Evolutionary conservation across 2,113 vertebrate genomes (phyloP).

Genomic region (Marmota monax): DNA sequence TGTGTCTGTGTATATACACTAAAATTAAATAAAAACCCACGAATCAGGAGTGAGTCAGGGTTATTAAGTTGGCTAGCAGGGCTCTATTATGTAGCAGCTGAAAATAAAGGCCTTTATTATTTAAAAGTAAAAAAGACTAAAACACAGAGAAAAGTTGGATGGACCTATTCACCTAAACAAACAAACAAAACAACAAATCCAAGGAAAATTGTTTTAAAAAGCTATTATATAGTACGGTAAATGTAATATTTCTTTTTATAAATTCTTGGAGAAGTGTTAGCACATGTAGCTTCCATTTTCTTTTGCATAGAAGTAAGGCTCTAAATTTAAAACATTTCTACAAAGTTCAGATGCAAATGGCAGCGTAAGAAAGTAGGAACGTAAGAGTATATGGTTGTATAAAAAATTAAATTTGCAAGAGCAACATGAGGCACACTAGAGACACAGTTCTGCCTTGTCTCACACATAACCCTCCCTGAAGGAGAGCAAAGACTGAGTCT

Average conservation of each 20-base stretch:
- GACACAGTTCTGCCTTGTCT: background rate
- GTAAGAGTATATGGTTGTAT: background rate
- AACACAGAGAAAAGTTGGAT: background rate
- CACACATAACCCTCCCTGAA: too few species aligned
- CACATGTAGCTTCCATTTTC: background rate
- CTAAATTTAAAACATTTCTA: constrained; percentile 8
- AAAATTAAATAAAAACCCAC: background rate
- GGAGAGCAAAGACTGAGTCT: background rate
- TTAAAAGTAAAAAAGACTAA: background rate
- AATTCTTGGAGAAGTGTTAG: background rate
- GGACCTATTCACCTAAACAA: background rate
- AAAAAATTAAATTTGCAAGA: background rate
- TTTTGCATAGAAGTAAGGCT: background rate
- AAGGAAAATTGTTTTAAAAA: background rate
- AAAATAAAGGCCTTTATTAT: background rate
- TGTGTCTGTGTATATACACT: background rate
- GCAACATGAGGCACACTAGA: background rate
- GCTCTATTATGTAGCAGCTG: background rate
- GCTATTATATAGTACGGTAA: background rate
- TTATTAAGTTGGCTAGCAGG: background rate
- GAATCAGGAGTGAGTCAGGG: background rate
- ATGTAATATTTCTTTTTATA: background rate
- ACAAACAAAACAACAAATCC: background rate
- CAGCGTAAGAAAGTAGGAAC: background rate
- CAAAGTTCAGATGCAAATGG: background rate